Percentiles rank a stretch among this genome's conserved stretches.
Conservation (phyloP, 2,113 vertebrate species). For the Podiceps cristatus region DNA sequence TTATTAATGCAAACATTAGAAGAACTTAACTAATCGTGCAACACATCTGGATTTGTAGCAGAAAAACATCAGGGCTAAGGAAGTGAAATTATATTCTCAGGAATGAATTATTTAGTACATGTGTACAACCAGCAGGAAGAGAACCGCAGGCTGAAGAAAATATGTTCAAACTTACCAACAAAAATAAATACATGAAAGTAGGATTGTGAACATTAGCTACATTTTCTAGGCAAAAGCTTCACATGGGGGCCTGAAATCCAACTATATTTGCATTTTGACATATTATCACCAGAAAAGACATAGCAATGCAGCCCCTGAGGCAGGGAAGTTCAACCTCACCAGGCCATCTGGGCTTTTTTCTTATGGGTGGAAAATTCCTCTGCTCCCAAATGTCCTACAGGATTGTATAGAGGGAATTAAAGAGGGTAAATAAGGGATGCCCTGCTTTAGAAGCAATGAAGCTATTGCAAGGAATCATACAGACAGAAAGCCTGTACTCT, state of each 20-base stretch:
- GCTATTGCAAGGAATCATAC: neutral
- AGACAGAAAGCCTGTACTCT: neutral
- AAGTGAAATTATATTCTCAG: constrained; percentile 36
- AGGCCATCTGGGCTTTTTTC: constrained; percentile 48
- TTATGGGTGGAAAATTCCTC: constrained; percentile 22
- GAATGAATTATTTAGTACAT: constrained; percentile 53
- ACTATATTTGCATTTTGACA: constrained; percentile 62
- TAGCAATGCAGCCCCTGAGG: constrained; percentile 19
- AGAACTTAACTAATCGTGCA: neutral
- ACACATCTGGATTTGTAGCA: constrained; percentile 23
- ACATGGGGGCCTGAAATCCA: constrained; percentile 44
- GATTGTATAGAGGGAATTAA: neutral
- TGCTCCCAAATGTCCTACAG: constrained; percentile 8
- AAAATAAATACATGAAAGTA: constrained; percentile 60
- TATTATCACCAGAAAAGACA: constrained; percentile 65
- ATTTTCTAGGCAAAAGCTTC: constrained; percentile 54
- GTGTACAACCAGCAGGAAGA: constrained; percentile 48
- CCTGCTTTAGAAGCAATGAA: neutral
- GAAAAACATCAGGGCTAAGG: constrained; percentile 6
- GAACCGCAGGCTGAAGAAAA: constrained; percentile 55
- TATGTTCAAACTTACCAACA: constrained; percentile 58
- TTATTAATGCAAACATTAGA: neutral
- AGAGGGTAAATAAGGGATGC: neutral
- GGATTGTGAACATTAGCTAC: constrained; percentile 56
- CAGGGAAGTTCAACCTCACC: constrained; percentile 16